Base-by-base conservation (phyloP, 2,888 invertebrate species). In the Dryobota labecula region DNA sequence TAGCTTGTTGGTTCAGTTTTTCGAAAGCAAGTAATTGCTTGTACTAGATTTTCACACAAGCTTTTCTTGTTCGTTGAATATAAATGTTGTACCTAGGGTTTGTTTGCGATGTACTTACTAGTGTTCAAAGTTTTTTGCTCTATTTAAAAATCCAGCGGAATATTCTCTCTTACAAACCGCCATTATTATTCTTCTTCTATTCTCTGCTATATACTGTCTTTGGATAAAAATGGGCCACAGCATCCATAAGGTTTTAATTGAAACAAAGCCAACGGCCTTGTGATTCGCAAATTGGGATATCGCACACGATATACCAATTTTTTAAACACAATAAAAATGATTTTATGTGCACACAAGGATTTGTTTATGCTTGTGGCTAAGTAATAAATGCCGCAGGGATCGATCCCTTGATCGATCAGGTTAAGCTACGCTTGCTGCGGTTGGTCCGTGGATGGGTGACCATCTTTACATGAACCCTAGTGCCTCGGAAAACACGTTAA, bases 11-110 rank as follows among this genome's bases (percentile, higher is more conserved):
- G 72, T 57, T 60, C 6, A 60, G 80, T 82, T 79, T 75, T 73
- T 71, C 63, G 82, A 82, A 83, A 82, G 83, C 76, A 47, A 27
- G 70, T 69, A 80, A 80, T 82, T 76, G 61, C 56, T 62, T 61
- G 81, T 45, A 64, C 77, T 68, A 69, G 72, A 75, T 84, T 80
- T 81, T 84, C 80, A 72, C 80, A 72, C 80, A 53, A 71, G 74
- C 82, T 79, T 74, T 73, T 71, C 80, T 74, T 24, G 79, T 73
- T 65, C 24, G 8, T 57, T 45, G 45, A 47, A 63, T 60, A 58
- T 73, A 63, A 67, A 76, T 82, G 74, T 83, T 82, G 82, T 53
- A n/a, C n/a, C n/a, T n/a, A 8, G 1, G 45, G 57, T 58, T 51
- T 68, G 51, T 56, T 43, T 61, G 36, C 43, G 20, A 33, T 33